Conservation (phyloP, 1,140 invertebrate genomes). For the Acromyrmex heyeri region DNA sequence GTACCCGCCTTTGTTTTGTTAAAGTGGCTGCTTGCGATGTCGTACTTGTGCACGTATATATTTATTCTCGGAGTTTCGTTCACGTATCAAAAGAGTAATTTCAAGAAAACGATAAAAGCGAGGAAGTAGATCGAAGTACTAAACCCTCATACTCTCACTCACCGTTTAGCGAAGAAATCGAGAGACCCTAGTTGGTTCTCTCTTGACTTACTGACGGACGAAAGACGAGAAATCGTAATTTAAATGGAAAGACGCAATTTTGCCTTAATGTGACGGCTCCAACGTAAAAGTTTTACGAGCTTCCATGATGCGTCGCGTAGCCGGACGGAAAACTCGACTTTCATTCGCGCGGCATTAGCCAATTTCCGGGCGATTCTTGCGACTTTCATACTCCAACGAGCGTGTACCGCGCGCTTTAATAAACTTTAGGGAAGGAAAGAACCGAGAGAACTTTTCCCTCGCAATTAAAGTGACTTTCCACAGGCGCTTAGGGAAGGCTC, state of each 20-base stretch:
- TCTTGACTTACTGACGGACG: slow-evolving; percentile 16
- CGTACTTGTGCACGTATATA: not conserved
- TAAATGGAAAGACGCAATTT: slow-evolving; percentile 68
- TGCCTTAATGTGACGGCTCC: slow-evolving; percentile 41
- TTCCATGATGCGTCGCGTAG: not conserved
- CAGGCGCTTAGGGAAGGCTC: not conserved
- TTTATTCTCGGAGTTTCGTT: not conserved
- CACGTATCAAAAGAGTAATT: not conserved
- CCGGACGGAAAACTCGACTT: slow-evolving; percentile 28
- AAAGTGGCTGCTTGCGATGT: not conserved
- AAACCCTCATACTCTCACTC: not conserved
- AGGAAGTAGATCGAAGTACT: not conserved
- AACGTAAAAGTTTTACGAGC: slow-evolving; percentile 67
- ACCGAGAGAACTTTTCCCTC: slow-evolving; percentile 20
- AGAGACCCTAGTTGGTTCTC: not conserved
- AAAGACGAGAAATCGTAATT: slow-evolving; percentile 65
- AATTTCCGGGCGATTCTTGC: slow-evolving; percentile 21
- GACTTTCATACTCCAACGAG: slow-evolving; percentile 38
- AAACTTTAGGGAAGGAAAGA: slow-evolving; percentile 32
- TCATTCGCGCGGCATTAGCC: slow-evolving; percentile 34
- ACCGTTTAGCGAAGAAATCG: slow-evolving; percentile 19
- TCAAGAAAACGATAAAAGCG: not conserved
- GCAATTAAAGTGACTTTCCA: slow-evolving; percentile 36
- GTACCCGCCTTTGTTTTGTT: not conserved
- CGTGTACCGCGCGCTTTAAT: slow-evolving; percentile 50